Evolutionary conservation across 2,888 invertebrate genomes (phyloP).

Genomic region (Barypeithes pellucidus): DNA sequence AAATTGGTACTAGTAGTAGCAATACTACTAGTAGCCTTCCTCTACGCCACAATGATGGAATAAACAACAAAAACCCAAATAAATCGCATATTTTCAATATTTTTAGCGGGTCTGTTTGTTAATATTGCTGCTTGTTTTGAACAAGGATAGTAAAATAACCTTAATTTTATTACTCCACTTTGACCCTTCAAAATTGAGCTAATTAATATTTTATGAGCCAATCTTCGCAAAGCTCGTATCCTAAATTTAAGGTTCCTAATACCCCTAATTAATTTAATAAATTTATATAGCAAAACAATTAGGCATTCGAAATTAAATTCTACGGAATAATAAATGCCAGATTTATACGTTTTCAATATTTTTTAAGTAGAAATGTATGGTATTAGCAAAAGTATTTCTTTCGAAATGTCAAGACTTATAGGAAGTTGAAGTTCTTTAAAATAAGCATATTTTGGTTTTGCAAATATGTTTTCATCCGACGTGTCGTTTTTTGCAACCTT

Average conservation of each 20-base stretch:
- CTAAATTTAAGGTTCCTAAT: constrained; percentile 8
- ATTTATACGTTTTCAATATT: not conserved
- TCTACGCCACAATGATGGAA: no score
- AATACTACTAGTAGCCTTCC: no score
- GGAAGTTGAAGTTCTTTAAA: no score
- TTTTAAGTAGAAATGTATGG: no score
- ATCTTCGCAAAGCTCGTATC: constrained; percentile 19
- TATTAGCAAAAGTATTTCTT: no score
- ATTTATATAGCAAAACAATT: constrained; percentile 14
- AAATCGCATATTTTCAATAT: no score
- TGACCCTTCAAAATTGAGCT: constrained; percentile 41
- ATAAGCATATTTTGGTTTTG: no score
- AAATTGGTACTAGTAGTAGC: no score
- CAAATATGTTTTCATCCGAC: no score
- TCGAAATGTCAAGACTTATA: no score
- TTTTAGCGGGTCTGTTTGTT: not conserved
- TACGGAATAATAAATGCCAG: not conserved
- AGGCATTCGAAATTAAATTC: not conserved
- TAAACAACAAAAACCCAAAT: no score
- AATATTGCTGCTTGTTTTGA: not conserved
- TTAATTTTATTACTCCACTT: constrained; percentile 34
- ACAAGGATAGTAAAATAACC: constrained; percentile 12
- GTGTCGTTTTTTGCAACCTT: no score
- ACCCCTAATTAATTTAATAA: constrained; percentile 16
- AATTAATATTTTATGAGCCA: constrained; percentile 41